Evolutionary conservation across 2,797 vertebrate genomes (phyloP).

Genomic region (Sebastes vulpes): DNA sequence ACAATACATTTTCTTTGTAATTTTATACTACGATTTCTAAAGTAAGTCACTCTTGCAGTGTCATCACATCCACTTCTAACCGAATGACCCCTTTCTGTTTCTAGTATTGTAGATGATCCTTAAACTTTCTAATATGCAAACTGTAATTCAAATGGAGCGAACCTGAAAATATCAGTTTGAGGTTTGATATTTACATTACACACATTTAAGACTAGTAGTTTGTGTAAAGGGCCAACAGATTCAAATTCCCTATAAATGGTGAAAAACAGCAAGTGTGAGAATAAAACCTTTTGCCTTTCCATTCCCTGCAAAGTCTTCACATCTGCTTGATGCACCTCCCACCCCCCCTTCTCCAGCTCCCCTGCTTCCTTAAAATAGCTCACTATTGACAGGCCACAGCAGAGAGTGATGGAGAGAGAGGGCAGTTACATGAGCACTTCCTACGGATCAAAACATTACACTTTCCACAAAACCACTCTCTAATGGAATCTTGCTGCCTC

Average conservation of each 20-base stretch:
- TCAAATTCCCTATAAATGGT: background rate
- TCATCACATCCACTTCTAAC: background rate
- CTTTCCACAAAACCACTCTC: conserved; percentile 30
- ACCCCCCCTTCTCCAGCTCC: conserved; percentile 1
- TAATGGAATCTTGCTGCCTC: conserved; percentile 21
- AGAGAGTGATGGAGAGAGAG: conserved; percentile 48
- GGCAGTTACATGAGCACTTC: conserved; percentile 42
- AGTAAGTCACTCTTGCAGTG: background rate
- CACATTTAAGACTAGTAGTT: background rate
- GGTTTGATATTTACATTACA: background rate
- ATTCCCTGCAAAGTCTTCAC: conserved; percentile 17
- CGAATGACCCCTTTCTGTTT: background rate
- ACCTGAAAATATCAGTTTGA: background rate
- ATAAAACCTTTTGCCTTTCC: conserved; percentile 2
- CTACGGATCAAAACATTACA: conserved; percentile 50
- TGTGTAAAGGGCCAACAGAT: background rate
- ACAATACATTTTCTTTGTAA: background rate
- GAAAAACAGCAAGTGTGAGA: conserved; percentile 12
- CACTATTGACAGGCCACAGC: conserved; percentile 65
- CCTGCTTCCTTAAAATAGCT: conserved; percentile 69
- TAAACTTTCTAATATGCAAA: background rate
- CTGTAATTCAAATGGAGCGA: background rate
- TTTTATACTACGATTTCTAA: background rate
- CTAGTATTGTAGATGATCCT: background rate
- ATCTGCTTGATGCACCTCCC: conserved; percentile 10